Percentiles rank a stretch among this genome's conserved stretches.
Conservation (phyloP, 2,888 invertebrate genomes). For the Dolichomitus sp. region DNA sequence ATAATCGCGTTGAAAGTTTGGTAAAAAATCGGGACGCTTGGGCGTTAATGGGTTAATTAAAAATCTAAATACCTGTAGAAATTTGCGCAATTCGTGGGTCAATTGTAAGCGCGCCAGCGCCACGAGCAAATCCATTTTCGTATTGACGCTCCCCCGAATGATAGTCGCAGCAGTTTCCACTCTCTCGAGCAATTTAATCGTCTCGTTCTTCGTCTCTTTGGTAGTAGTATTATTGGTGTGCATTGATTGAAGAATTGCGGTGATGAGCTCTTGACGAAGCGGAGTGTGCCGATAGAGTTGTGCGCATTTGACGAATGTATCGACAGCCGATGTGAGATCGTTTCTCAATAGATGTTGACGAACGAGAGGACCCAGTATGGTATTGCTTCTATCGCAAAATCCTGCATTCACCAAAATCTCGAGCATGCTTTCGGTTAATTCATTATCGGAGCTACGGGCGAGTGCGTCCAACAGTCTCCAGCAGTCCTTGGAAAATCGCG, state of each 20-base stretch:
- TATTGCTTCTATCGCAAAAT: slow-evolving; percentile 88
- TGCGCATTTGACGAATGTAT: slow-evolving; percentile 87
- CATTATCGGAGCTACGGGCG: slow-evolving; percentile 84
- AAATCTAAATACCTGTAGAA: slow-evolving; percentile 67
- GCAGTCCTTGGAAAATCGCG: slow-evolving; percentile 86
- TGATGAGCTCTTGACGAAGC: slow-evolving; percentile 89
- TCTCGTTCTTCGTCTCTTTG: not conserved
- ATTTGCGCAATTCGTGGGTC: slow-evolving; percentile 73
- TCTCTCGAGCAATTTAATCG: slow-evolving; percentile 65
- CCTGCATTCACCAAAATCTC: slow-evolving; percentile 86
- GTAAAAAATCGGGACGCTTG: too few relatives aligned
- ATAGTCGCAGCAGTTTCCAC: slow-evolving; percentile 52
- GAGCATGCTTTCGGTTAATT: slow-evolving; percentile 87
- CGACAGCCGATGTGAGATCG: slow-evolving; percentile 87
- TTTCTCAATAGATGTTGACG: slow-evolving; percentile 88
- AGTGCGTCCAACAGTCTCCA: slow-evolving; percentile 89
- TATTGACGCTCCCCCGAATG: slow-evolving; percentile 7
- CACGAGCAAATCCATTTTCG: slow-evolving; percentile 45
- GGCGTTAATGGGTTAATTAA: not conserved
- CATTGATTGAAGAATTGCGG: slow-evolving; percentile 76
- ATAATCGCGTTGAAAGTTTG: too few relatives aligned
- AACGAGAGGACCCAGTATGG: slow-evolving; percentile 89
- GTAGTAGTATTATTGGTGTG: not conserved
- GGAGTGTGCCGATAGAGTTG: slow-evolving; percentile 89
- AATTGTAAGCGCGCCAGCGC: slow-evolving; percentile 60